A percentile compares a stretch with the other conserved stretches of the same genome.
Evolutionary conservation across 1,140 invertebrate species (phyloP).

Genomic region (Trachelipus rathkii): DNA sequence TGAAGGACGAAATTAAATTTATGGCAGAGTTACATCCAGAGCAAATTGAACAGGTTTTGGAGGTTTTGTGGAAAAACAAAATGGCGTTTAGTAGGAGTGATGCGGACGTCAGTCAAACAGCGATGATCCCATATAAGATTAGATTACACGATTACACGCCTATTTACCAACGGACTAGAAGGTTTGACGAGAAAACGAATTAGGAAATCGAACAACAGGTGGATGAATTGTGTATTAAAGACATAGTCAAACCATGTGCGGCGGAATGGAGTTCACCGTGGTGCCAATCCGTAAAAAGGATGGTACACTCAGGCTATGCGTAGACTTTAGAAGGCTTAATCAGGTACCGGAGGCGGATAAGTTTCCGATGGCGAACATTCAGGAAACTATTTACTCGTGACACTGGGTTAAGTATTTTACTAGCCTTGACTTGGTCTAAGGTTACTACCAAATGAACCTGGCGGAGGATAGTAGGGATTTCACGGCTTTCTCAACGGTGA

Average conservation of each 20-base stretch:
- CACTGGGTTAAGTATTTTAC: background rate
- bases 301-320: background rate
- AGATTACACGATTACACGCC: background rate
- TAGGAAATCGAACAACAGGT: background rate
- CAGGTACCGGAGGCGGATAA: background rate
- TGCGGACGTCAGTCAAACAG: background rate
- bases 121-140: background rate
- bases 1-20: too few species aligned
- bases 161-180: conserved; percentile 6
- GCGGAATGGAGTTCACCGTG: background rate
- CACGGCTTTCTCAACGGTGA: background rate
- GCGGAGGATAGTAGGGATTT: background rate
- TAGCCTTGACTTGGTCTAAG: background rate
- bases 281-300: conserved; percentile 1
- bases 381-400: background rate
- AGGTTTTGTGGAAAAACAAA: too few species aligned
- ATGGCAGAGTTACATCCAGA: too few species aligned
- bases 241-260: background rate
- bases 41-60: too few species aligned
- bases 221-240: background rate
- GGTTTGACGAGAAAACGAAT: background rate
- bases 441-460: background rate
- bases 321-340: background rate
- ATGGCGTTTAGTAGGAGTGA: background rate
- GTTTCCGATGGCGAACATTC: background rate